These are phyloP conservation scores for Sceloporus undulatus DNA, from an alignment of 2,113 vertebrate genomes.

Conservation along the genomic window DNA sequence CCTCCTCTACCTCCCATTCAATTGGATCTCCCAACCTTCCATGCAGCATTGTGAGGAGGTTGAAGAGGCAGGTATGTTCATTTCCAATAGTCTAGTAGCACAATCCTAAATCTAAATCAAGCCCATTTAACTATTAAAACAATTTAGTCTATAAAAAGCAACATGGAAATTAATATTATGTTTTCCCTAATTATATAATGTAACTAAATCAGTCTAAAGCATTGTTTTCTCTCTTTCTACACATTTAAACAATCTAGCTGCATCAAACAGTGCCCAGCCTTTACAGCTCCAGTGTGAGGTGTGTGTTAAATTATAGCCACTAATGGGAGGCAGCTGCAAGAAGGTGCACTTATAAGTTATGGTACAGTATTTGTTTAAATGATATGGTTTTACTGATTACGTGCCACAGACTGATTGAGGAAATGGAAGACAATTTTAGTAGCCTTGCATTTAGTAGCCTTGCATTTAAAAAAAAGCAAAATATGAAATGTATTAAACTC, in stretches of 20 bases:
- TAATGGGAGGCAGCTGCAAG: constrained; percentile 77
- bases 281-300: constrained; percentile 75
- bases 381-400: constrained; percentile 79
- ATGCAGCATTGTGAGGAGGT: too few relatives aligned
- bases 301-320: constrained; percentile 77
- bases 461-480: constrained; percentile 63
- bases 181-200: constrained; percentile 15
- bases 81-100: not conserved
- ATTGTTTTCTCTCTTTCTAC: constrained; percentile 44
- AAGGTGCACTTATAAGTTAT: constrained; percentile 72
- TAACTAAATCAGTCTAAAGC: constrained; percentile 24
- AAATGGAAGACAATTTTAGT: constrained; percentile 78
- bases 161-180: not conserved
- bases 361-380: constrained; percentile 80
- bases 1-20: not conserved
- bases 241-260: constrained; percentile 62
- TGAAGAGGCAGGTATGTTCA: not conserved
- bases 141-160: not conserved
- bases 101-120: not conserved
- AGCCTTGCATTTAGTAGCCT: constrained; percentile 72
- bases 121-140: not conserved
- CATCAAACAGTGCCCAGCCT: constrained; percentile 70
- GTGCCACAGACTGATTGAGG: constrained; percentile 80
- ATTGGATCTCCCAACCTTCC: not conserved
- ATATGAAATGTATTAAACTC: constrained; percentile 70